These are phyloP conservation scores for Apodemia zela DNA, from an alignment of 2,888 invertebrate genomes.

Conservation along the genomic window DNA sequence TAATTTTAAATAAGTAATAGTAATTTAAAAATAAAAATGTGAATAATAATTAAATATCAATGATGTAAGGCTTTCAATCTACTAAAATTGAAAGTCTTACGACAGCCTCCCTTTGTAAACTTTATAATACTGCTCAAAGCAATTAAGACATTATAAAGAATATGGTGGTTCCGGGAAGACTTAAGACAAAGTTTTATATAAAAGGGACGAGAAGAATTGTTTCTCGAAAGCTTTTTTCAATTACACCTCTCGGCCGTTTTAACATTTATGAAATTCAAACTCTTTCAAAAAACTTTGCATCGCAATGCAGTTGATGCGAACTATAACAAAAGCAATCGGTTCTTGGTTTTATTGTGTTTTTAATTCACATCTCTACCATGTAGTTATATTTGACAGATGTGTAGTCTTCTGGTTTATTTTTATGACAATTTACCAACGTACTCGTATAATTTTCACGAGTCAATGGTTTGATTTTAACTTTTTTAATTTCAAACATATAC, in stretches of 20 bases:
- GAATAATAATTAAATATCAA: neutral
- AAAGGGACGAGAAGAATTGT: constrained; percentile 12
- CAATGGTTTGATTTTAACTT: too few species aligned
- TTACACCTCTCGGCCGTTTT: constrained; percentile 4
- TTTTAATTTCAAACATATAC: too few species aligned
- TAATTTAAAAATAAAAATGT: too few species aligned
- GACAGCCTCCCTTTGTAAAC: neutral
- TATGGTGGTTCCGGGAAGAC: constrained; percentile 6
- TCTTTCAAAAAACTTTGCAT: constrained; percentile 5
- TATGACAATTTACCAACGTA: too few species aligned
- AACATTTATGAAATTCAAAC: constrained; percentile 2
- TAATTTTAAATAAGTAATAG: too few species aligned
- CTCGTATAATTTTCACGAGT: too few species aligned
- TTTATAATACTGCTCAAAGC: constrained; percentile 12
- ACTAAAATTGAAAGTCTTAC: neutral
- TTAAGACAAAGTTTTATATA: constrained; percentile 11
- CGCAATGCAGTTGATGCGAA: neutral
- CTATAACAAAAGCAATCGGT: neutral
- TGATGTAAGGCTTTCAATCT: neutral
- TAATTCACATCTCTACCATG: neutral
- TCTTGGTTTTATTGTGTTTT: neutral
- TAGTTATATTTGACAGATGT: neutral
- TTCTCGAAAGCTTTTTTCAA: constrained; percentile 13
- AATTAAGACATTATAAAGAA: constrained; percentile 12
- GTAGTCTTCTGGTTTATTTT: neutral